Conservation (phyloP, 2,797 vertebrate species). For the Cuculus canorus region DNA sequence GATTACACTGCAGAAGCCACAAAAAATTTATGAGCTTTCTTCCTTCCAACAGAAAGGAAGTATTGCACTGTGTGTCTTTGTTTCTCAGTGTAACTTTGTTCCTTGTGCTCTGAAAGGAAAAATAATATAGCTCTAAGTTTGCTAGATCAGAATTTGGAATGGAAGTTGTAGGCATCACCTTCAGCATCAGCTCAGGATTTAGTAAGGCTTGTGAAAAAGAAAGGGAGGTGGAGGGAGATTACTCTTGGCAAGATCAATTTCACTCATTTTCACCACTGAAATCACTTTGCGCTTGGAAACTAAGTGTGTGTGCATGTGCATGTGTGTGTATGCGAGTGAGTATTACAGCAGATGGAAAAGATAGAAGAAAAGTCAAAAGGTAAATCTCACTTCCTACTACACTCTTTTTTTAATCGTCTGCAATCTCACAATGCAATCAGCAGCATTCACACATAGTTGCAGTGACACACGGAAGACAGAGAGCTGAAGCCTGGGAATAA, state of each 20-base stretch:
- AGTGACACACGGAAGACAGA: neutral
- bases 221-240: slow-evolving; percentile 9
- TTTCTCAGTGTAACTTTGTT: neutral
- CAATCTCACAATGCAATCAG: slow-evolving; percentile 1
- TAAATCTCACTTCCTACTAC: slow-evolving; percentile 52
- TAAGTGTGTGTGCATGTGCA: neutral
- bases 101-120: neutral
- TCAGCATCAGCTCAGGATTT: neutral
- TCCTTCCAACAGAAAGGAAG: neutral
- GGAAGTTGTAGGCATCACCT: slow-evolving; percentile 12
- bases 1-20: neutral
- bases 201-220: slow-evolving; percentile 29
- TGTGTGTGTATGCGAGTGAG: neutral
- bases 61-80: neutral
- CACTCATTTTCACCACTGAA: slow-evolving; percentile 51
- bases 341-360: slow-evolving; percentile 47
- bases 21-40: neutral
- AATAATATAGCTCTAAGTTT: neutral
- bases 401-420: slow-evolving; percentile 4
- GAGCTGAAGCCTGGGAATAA: neutral
- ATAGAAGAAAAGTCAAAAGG: slow-evolving; percentile 29
- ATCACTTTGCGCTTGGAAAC: slow-evolving; percentile 13
- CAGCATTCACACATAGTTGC: neutral
- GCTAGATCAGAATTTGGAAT: neutral
- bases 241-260: slow-evolving; percentile 48